Evolutionary conservation across 2,113 vertebrate genomes (phyloP).

Genomic region (Hemicordylus capensis): DNA sequence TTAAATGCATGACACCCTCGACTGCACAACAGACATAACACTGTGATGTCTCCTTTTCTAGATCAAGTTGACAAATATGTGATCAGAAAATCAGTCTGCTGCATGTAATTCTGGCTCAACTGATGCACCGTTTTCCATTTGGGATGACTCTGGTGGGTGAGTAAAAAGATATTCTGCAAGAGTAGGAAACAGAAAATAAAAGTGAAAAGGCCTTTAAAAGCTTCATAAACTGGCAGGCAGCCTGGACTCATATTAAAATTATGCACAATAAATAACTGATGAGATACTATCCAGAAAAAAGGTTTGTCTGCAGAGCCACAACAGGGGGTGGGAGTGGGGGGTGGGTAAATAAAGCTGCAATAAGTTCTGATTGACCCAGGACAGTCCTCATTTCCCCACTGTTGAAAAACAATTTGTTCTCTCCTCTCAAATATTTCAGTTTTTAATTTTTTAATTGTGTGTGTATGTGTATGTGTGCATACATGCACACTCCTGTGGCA

Average conservation of each 20-base stretch:
- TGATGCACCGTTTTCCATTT: neutral
- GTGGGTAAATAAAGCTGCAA: conserved; percentile 27
- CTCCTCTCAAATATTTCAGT: too few relatives aligned
- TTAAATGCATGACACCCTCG: neutral
- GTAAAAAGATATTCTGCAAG: conserved; percentile 15
- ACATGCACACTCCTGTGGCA: neutral
- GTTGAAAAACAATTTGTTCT: too few relatives aligned
- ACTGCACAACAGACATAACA: neutral
- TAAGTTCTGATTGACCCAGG: neutral
- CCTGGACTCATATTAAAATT: conserved; percentile 44
- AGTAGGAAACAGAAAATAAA: conserved; percentile 39
- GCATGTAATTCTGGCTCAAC: conserved; percentile 22
- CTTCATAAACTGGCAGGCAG: conserved; percentile 15
- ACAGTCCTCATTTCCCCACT: neutral
- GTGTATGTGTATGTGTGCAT: too few relatives aligned
- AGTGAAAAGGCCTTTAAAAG: conserved; percentile 33
- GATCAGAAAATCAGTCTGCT: conserved; percentile 12
- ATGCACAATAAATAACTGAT: conserved; percentile 49
- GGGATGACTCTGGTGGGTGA: neutral
- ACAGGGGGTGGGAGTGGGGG: neutral
- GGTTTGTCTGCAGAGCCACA: conserved; percentile 21
- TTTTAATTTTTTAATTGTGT: too few relatives aligned
- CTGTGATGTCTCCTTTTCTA: neutral
- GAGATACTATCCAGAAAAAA: conserved; percentile 37
- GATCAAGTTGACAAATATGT: conserved; percentile 39